Conservation (phyloP, 1,140 invertebrate genomes). For the Drosophila funebris region DNA sequence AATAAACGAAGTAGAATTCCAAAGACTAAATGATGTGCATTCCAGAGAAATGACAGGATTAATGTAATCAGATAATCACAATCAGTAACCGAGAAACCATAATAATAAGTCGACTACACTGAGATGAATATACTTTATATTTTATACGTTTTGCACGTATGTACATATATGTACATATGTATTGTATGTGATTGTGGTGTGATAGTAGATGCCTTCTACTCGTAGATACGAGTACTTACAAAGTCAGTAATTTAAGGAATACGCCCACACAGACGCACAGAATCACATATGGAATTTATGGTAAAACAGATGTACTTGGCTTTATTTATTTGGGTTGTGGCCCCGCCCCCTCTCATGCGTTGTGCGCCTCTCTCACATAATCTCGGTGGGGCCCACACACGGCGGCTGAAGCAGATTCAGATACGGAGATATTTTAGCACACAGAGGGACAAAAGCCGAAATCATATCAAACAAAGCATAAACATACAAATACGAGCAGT, state of each 20-base stretch:
- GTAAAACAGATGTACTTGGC: conserved; percentile 76
- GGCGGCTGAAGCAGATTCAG: not conserved
- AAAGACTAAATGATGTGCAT: conserved; percentile 2
- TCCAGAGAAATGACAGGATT: not conserved
- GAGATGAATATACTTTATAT: conserved; percentile 5
- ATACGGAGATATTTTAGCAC: conserved; percentile 21
- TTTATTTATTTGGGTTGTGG: conserved; percentile 65
- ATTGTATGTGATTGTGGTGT: not conserved
- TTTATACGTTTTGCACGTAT: not conserved
- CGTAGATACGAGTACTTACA: conserved; percentile 19
- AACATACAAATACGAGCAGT: conserved; percentile 59
- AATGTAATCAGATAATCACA: conserved; percentile 22
- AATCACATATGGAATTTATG: conserved; percentile 61
- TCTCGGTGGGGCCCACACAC: conserved; percentile 58
- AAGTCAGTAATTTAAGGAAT: conserved; percentile 34
- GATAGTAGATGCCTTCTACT: not conserved
- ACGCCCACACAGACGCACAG: conserved; percentile 26
- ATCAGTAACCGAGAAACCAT: conserved; percentile 20
- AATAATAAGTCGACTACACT: conserved; percentile 2
- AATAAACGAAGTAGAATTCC: not conserved
- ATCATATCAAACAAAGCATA: conserved; percentile 78
- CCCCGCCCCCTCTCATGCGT: conserved; percentile 9
- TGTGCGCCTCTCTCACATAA: conserved; percentile 58
- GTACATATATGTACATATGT: too few relatives aligned
- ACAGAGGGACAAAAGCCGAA: conserved; percentile 67